These are phyloP conservation scores for Hypselothyrea guttata DNA, from an alignment of 2,888 invertebrate species.

Conservation along the genomic window DNA sequence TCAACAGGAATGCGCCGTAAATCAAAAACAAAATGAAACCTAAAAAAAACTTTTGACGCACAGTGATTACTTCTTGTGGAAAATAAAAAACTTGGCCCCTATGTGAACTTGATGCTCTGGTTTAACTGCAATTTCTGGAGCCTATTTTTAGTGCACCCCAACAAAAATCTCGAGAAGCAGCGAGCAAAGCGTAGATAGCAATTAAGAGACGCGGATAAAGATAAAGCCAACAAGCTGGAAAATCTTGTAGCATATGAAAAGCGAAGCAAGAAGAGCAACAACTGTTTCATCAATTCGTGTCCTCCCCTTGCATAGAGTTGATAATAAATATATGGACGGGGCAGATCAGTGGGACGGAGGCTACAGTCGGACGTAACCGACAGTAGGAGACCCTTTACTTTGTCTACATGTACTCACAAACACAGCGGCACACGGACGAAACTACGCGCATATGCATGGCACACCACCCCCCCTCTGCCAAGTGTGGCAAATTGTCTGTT, in stretches of 20 bases:
- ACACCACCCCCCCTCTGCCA: no score
- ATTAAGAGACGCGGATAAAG: slow-evolving; percentile 41
- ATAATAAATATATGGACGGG: no score
- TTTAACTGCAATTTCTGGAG: neutral
- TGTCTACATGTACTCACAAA: no score
- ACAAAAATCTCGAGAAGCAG: slow-evolving; percentile 2
- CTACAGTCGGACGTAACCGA: no score
- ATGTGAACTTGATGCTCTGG: slow-evolving; percentile 20
- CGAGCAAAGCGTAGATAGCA: slow-evolving; percentile 34
- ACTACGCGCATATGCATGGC: no score
- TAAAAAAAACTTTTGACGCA: slow-evolving; percentile 7
- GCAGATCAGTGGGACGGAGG: no score
- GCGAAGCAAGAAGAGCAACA: slow-evolving; percentile 7
- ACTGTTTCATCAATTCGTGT: slow-evolving; percentile 17
- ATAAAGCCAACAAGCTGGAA: slow-evolving; percentile 21
- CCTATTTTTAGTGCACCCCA: neutral
- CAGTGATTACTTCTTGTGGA: slow-evolving; percentile 13
- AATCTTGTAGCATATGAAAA: slow-evolving; percentile 18
- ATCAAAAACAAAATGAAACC: slow-evolving; percentile 34
- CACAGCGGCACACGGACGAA: no score
- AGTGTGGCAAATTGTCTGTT: no score
- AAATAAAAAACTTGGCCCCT: slow-evolving; percentile 2
- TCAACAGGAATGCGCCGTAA: slow-evolving; percentile 36
- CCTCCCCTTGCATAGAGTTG: slow-evolving; percentile 36
- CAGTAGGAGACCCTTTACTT: no score